phyloP scores from a whole-genome alignment of 2,113 vertebrate species.

The Cynocephalus volans region DNA sequence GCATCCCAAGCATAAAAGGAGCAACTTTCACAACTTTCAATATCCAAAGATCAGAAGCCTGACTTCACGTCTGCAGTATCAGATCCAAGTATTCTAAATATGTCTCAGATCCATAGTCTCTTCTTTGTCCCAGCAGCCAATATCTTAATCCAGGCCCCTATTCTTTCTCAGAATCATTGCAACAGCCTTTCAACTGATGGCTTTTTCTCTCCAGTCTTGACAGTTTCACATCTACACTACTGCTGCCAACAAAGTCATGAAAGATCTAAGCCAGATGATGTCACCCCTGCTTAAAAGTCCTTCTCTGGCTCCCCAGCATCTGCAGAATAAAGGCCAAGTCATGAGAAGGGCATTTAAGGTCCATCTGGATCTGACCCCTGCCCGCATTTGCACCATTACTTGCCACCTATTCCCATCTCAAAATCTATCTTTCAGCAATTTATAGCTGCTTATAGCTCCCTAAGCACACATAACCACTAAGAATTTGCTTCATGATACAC shows the following conservation, averaged over 20 bases:
- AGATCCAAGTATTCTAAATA: not conserved
- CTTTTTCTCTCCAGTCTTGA: constrained; percentile 28
- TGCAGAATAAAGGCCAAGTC: constrained; percentile 57
- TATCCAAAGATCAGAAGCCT: not conserved
- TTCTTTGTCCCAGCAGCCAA: not conserved
- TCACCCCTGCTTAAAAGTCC: constrained; percentile 48
- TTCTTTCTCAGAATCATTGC: not conserved
- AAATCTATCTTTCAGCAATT: constrained; percentile 64
- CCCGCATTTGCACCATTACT: constrained; percentile 24
- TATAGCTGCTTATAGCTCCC: constrained; percentile 58
- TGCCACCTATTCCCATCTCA: not conserved
- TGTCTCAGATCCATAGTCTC: not conserved
- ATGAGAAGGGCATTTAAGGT: constrained; percentile 52
- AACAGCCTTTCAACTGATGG: not conserved
- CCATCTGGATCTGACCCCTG: constrained; percentile 19
- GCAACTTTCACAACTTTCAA: not conserved
- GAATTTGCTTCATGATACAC: constrained; percentile 57
- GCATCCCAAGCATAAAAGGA: not conserved
- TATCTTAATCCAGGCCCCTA: not conserved
- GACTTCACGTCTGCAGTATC: not conserved
- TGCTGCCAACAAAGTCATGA: constrained; percentile 47
- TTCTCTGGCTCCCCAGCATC: constrained; percentile 1
- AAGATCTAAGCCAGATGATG: constrained; percentile 59
- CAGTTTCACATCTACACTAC: not conserved
- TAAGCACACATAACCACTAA: constrained; percentile 35